Conservation (phyloP, 2,113 vertebrate genomes). For the Carassius gibelio region DNA sequence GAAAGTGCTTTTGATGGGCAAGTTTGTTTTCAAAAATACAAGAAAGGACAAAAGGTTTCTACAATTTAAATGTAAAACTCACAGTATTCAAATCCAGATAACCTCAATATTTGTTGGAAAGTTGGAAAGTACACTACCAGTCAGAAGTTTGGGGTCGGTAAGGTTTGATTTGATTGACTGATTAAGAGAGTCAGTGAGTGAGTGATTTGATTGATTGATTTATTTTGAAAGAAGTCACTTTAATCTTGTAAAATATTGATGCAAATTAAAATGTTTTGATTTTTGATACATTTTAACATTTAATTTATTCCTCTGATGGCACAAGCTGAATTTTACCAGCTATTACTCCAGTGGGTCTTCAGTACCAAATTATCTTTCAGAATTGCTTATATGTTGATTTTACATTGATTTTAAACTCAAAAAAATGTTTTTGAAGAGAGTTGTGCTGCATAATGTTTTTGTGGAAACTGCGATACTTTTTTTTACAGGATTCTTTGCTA, state of each 20-base stretch:
- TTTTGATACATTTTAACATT: not conserved
- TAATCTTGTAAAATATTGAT: not conserved
- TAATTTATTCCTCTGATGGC: not conserved
- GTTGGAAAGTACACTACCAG: not conserved
- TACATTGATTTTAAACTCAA: not conserved
- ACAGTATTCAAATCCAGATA: not conserved
- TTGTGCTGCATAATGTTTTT: not conserved
- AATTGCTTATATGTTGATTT: not conserved
- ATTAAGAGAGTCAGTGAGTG: too few relatives aligned
- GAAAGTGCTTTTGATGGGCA: not conserved
- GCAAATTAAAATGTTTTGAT: too few relatives aligned
- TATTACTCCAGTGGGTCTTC: not conserved
- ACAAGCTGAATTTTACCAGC: not conserved
- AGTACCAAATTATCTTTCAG: not conserved
- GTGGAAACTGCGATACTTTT: too few relatives aligned
- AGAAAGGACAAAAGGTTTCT: not conserved
- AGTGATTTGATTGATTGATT: too few relatives aligned
- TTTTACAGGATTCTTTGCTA: not conserved
- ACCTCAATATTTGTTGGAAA: not conserved
- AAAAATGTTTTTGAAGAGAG: not conserved
- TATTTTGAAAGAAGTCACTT: not conserved
- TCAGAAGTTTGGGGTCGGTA: not conserved
- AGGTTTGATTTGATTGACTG: not conserved
- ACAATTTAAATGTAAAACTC: not conserved
- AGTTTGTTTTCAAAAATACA: not conserved